These are phyloP conservation scores for Erynnis tages DNA, from an alignment of 2,888 invertebrate genomes.

Conservation along the genomic window DNA sequence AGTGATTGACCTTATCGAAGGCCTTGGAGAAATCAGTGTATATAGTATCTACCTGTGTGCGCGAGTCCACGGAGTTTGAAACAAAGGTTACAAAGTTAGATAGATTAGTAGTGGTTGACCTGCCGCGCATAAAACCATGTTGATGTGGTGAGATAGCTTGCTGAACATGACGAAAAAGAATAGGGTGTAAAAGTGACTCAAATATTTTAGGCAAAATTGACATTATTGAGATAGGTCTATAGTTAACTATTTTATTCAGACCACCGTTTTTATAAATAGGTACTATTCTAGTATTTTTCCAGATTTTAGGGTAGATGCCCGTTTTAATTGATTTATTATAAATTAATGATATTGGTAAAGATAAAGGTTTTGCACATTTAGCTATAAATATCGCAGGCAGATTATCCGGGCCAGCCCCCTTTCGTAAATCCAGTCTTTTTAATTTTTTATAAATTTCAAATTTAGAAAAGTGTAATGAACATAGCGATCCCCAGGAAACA, in stretches of 20 bases:
- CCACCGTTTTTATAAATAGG: slow-evolving; percentile 11
- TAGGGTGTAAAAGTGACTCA: background rate
- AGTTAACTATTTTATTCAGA: background rate
- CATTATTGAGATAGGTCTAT: background rate
- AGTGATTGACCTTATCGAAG: too few species aligned
- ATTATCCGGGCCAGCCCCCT: slow-evolving; percentile 3
- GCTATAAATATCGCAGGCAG: background rate
- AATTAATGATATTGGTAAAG: background rate
- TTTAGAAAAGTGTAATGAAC: background rate
- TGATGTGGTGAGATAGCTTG: background rate
- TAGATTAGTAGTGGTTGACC: background rate
- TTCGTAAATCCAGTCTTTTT: slow-evolving; percentile 3
- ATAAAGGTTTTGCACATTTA: background rate
- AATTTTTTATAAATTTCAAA: slow-evolving; percentile 10
- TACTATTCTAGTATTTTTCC: background rate
- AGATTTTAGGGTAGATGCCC: background rate
- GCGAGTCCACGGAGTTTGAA: too few species aligned
- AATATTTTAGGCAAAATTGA: background rate
- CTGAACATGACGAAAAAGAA: background rate
- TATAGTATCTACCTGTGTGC: too few species aligned
- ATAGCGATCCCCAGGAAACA: background rate
- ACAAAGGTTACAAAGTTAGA: too few species aligned
- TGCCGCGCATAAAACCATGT: background rate
- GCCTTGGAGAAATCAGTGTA: too few species aligned
- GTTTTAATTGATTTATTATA: background rate